These are phyloP conservation scores for Budorcas taxicolor DNA, from an alignment of 2,113 vertebrate genomes.

Conservation along the genomic window DNA sequence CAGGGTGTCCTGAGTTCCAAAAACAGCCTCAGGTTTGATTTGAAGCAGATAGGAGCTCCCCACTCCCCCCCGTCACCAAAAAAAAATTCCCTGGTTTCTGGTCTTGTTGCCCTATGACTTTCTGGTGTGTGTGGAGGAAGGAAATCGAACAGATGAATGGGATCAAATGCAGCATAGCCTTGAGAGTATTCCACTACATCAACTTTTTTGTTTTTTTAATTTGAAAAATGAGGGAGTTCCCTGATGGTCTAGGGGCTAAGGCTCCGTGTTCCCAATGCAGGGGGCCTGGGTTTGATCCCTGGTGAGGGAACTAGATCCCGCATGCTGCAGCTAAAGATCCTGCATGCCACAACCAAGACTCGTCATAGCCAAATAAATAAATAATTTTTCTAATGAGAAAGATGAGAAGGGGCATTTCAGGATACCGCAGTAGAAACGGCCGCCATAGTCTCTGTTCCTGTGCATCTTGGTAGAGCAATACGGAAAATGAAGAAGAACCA, in stretches of 20 bases:
- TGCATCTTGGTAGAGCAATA: background rate
- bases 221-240: background rate
- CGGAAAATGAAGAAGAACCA: background rate
- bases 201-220: background rate
- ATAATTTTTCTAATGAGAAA: background rate
- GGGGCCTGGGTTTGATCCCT: background rate
- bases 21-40: background rate
- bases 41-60: background rate
- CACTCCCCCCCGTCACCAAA: background rate
- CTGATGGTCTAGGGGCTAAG: background rate
- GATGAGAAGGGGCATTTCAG: background rate
- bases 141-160: background rate
- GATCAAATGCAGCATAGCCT: background rate
- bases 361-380: background rate
- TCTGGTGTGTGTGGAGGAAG: background rate
- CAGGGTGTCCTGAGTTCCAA: background rate
- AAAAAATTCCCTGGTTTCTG: background rate
- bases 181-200: background rate
- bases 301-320: background rate
- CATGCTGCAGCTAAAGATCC: background rate
- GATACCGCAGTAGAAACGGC: background rate
- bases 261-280: background rate
- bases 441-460: background rate
- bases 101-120: background rate
- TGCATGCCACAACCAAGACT: background rate